These are phyloP conservation scores for Hermaeophaga mercurialis DNA, from an alignment of 2,888 invertebrate genomes.

Conservation along the genomic window DNA sequence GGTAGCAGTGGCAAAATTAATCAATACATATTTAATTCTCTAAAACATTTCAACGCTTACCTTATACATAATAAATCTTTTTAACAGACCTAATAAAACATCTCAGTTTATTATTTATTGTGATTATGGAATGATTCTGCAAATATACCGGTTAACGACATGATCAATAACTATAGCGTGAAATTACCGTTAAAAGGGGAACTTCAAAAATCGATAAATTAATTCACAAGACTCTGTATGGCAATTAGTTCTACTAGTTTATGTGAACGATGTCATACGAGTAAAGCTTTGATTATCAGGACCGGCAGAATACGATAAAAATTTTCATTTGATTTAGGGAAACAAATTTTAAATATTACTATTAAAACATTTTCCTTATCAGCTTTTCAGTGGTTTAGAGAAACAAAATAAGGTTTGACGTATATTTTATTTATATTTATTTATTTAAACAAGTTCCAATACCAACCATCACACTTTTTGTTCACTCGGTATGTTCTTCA, in stretches of 20 bases:
- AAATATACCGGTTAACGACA: conserved; percentile 11
- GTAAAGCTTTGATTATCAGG: background rate
- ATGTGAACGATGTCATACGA: conserved; percentile 5
- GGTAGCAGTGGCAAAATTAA: conserved; percentile 9
- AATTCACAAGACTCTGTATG: conserved; percentile 7
- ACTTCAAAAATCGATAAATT: conserved; percentile 13
- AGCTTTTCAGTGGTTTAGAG: no score
- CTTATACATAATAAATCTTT: background rate
- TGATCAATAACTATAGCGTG: conserved; percentile 12
- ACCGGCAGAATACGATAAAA: no score
- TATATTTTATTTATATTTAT: no score
- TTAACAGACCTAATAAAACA: background rate
- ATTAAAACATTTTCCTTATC: no score
- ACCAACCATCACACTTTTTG: no score
- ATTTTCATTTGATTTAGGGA: no score
- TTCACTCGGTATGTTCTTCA: no score
- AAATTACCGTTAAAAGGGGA: conserved; percentile 12
- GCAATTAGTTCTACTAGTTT: conserved; percentile 8
- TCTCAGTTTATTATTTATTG: background rate
- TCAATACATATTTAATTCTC: background rate
- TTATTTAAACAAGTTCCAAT: no score
- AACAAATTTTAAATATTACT: no score
- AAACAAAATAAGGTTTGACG: no score
- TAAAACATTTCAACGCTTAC: conserved; percentile 3
- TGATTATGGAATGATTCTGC: conserved; percentile 2